These are phyloP conservation scores for Ptilorrhoa leucosticta DNA, from an alignment of 2,113 vertebrate genomes.

Conservation along the genomic window DNA sequence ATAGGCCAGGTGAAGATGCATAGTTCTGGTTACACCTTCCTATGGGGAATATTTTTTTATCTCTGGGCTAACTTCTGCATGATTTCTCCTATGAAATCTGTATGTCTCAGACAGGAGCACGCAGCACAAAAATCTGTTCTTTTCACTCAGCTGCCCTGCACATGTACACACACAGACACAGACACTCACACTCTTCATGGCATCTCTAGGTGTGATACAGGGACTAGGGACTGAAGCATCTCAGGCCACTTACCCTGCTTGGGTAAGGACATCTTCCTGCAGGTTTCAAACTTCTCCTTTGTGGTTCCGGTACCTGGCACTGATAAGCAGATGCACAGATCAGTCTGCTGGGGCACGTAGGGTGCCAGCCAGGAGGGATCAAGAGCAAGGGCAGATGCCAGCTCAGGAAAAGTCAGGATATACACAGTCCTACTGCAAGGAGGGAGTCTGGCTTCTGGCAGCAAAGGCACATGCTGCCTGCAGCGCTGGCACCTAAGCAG, in stretches of 20 bases:
- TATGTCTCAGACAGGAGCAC: neutral
- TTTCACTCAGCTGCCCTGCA: neutral
- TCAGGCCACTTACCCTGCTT: too few relatives aligned
- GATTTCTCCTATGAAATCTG: neutral
- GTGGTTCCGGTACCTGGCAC: neutral
- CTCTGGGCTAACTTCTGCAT: neutral
- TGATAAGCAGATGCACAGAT: neutral
- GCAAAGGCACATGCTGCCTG: neutral
- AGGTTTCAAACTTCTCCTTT: neutral
- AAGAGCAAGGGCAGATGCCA: neutral
- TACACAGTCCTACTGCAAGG: neutral
- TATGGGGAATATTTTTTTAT: neutral
- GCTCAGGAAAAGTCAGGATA: neutral
- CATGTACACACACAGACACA: fast-evolving
- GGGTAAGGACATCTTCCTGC: neutral
- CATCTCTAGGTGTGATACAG: neutral
- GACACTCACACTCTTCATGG: neutral
- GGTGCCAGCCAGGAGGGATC: neutral
- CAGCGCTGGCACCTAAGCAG: neutral
- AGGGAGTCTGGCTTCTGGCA: neutral
- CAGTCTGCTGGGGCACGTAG: neutral
- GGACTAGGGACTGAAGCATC: neutral
- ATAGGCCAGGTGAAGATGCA: neutral
- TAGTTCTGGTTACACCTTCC: neutral
- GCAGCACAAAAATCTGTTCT: neutral